Percentiles rank a stretch among this genome's conserved stretches.
These are phyloP conservation scores for Momotus momota DNA, from an alignment of 2,797 vertebrate species.

Conservation along the genomic window DNA sequence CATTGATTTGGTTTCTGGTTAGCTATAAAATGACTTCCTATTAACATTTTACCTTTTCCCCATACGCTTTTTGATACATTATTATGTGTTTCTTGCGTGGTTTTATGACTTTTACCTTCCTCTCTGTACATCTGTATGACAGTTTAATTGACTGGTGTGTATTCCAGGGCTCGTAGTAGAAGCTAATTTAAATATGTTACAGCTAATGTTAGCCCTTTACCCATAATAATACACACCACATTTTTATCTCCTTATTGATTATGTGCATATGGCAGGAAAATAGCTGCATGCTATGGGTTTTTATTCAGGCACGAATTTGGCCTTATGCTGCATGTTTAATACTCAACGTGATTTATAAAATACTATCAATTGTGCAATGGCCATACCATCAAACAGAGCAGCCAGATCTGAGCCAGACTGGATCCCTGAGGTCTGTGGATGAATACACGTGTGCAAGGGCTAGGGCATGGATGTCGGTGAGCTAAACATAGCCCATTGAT, in stretches of 20 bases:
- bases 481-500: neutral
- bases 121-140: slow-evolving; percentile 64
- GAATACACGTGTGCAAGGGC: neutral
- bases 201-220: slow-evolving; percentile 66
- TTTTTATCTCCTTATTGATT: slow-evolving; percentile 63
- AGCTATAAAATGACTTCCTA: slow-evolving; percentile 72
- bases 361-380: neutral
- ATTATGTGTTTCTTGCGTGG: slow-evolving; percentile 71
- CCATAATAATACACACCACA: slow-evolving; percentile 49
- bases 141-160: slow-evolving; percentile 75
- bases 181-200: slow-evolving; percentile 76
- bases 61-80: slow-evolving; percentile 73
- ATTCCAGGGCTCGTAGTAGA: slow-evolving; percentile 42
- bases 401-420: neutral
- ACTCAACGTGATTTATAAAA: slow-evolving; percentile 46
- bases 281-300: slow-evolving; percentile 1
- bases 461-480: neutral
- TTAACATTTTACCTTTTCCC: slow-evolving; percentile 74
- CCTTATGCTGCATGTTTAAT: slow-evolving; percentile 23
- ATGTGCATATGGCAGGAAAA: slow-evolving; percentile 63
- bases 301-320: slow-evolving; percentile 43
- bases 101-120: slow-evolving; percentile 73
- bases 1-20: slow-evolving; percentile 73
- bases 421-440: neutral
- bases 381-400: neutral